These are phyloP conservation scores for Lordiphosa fenestrarum DNA, from an alignment of 2,888 invertebrate species.

Conservation along the genomic window DNA sequence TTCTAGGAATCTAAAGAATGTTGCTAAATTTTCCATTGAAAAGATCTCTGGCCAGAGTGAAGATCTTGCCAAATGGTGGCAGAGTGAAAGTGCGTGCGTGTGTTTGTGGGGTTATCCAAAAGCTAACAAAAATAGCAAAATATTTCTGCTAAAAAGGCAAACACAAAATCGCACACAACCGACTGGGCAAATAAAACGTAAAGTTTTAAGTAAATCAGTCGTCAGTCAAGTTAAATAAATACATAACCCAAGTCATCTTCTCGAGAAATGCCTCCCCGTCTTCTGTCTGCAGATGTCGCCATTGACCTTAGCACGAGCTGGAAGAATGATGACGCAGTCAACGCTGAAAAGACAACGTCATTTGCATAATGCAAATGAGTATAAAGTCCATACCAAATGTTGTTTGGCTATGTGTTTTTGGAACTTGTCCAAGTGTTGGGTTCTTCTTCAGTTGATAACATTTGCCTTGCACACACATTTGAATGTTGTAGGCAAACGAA, in stretches of 20 bases:
- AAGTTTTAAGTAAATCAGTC: slow-evolving; percentile 15
- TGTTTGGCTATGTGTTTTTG: slow-evolving; percentile 22
- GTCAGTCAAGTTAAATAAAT: slow-evolving; percentile 17
- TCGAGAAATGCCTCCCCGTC: slow-evolving; percentile 4
- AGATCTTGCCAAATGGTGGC: slow-evolving; percentile 2
- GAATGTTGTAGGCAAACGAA: background rate
- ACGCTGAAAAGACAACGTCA: slow-evolving; percentile 27
- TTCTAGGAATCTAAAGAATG: background rate
- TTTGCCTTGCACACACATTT: no score
- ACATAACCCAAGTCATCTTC: slow-evolving; percentile 2
- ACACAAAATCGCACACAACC: background rate
- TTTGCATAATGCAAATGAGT: slow-evolving; percentile 63
- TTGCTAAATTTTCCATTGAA: no score
- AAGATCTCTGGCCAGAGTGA: no score
- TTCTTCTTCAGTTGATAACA: no score
- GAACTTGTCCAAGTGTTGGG: slow-evolving; percentile 45
- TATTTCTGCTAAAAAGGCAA: slow-evolving; percentile 10
- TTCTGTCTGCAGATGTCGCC: slow-evolving; percentile 13
- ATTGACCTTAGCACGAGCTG: slow-evolving; percentile 31
- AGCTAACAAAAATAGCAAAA: no score
- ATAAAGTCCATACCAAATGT: slow-evolving; percentile 36
- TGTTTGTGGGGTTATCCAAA: slow-evolving; percentile 1
- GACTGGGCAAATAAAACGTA: background rate
- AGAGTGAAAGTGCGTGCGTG: slow-evolving; percentile 18
- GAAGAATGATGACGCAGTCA: slow-evolving; percentile 31